Evolutionary conservation across 2,797 vertebrate species (phyloP), one percentile per base, ranked within the genome.

Genomic region (Calcarius lapponicus): DNA sequence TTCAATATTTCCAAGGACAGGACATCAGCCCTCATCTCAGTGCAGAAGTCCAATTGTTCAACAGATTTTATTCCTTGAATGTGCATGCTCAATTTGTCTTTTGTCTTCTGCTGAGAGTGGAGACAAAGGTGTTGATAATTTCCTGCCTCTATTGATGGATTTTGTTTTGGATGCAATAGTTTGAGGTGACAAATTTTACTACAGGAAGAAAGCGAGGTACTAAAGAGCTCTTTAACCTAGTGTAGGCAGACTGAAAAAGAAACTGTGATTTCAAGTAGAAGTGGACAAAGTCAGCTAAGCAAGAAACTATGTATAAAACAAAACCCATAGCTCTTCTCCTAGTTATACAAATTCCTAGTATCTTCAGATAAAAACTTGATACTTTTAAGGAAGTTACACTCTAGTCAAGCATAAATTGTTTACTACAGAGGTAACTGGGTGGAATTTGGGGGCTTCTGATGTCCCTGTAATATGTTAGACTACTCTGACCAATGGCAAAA

Each of bases 1-100:
- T 88, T 83, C 73, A 84, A 7, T 40, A 66, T 75, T 91, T 92
- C 66, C 26, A 48, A 90, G 65, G 78, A 45, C 42, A 78, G 42
- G 54, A 47, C 19, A 76, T 56, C 5, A 18, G 24, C 40, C 56
- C 62, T 62, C 4, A 32, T 36, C 73, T 72, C 83, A 69, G 11
- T 19, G 62, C 36, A 62, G 50, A 95, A 32, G 25, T 86, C 48
- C n/a, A 85, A 24, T 45, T 47, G 50, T n/a, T 58, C 51, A 69
- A 61, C 18, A 54, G 47, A 86, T 80, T 82, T 91, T 79, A 90
- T 74, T 71, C 75, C 79, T 90, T 88, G 67, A 80, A 88, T n/a
- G 28, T 76, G 43, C 3, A 1, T 67, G 36, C 60, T 86, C 14
- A 45, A 60, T 86, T 88, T 7, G 12, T 71, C n/a, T 91, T 85